Conservation (phyloP, 1,140 invertebrate species). For the Notospermus geniculatus region DNA sequence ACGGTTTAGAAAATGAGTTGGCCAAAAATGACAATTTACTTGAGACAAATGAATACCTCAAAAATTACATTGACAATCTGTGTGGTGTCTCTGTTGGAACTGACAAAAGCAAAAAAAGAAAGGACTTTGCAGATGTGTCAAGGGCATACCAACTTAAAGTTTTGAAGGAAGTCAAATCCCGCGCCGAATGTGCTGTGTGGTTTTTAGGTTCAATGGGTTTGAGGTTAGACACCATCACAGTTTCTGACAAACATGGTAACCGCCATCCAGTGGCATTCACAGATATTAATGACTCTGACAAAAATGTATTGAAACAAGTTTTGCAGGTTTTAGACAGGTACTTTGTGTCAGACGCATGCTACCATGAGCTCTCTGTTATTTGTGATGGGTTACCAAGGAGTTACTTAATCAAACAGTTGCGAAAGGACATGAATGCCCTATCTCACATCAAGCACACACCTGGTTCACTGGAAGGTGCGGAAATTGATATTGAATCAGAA, state of each 20-base stretch:
- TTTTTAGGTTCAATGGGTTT: slow-evolving; percentile 2
- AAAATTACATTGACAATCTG: neutral
- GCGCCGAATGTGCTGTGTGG: slow-evolving; percentile 1
- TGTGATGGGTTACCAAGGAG: slow-evolving; percentile 4
- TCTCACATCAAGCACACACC: slow-evolving; percentile 1
- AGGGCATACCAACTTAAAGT: neutral
- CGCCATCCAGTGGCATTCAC: neutral
- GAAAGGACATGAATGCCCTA: neutral
- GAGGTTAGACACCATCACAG: neutral
- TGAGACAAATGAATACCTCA: neutral
- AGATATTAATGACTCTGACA: neutral
- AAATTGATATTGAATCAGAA: neutral
- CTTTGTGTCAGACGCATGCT: neutral
- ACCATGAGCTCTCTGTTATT: slow-evolving; percentile 9
- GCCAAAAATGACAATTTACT: neutral
- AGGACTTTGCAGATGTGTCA: neutral
- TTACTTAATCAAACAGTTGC: slow-evolving; percentile 8
- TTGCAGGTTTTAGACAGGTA: slow-evolving; percentile 1
- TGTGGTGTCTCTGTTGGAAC: neutral
- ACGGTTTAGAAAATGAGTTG: neutral
- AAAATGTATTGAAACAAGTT: slow-evolving; percentile 2
- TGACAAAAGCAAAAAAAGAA: neutral
- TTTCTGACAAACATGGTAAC: neutral
- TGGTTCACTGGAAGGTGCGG: slow-evolving; percentile 3
- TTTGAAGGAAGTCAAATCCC: slow-evolving; percentile 2